Evolutionary conservation across 2,113 vertebrate species (phyloP), one percentile per base, ranked within the genome.

Genomic region (Heloderma charlesbogerti): DNA sequence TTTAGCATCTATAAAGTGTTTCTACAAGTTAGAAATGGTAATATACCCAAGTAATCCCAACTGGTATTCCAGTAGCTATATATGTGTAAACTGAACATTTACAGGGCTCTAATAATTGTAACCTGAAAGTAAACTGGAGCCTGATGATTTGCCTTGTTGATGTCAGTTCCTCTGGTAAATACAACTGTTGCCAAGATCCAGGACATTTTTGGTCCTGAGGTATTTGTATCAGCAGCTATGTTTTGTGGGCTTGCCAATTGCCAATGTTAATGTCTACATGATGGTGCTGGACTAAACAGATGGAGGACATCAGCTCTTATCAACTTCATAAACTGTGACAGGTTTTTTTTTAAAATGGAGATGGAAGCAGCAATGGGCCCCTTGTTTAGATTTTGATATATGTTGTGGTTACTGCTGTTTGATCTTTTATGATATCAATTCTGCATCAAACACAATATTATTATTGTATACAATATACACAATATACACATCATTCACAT

Each of bases 261-360:
- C 75, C 10, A 34, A 72, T 90, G 83, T 69, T 90, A 85, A 84
- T 51, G 43, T 85, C 60, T 74, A 85, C 74, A 90, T 78, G 57
- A 85, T 78, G 29, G 60, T 90, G 57, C 31, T 90, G 72, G 34
- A 63, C 60, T 85, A 90, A 90, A 85, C 89, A 90, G 82, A 85
- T 90, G 89, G 82, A 77, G n/a, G 43, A 67, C 74, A 78, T 78
- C 89, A 88, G 63, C 78, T 81, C 63, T 88, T 81, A 81, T 89
- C 88, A 69, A 22, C 43, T 78, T 85, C 72, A 78, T 86, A 90
- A 40, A 40, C 16, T 54, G 60, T 90, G 72, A 90, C 43, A 66
- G 40, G 57, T 77, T 90, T 90, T 51, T 54, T 85, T 84, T 90
- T 78, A 86, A 86, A 78, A 67, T 63, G 45, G 34, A 90, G 27